phyloP scores from a whole-genome alignment of 2,113 vertebrate genomes.

The Coptodon rendalli region DNA sequence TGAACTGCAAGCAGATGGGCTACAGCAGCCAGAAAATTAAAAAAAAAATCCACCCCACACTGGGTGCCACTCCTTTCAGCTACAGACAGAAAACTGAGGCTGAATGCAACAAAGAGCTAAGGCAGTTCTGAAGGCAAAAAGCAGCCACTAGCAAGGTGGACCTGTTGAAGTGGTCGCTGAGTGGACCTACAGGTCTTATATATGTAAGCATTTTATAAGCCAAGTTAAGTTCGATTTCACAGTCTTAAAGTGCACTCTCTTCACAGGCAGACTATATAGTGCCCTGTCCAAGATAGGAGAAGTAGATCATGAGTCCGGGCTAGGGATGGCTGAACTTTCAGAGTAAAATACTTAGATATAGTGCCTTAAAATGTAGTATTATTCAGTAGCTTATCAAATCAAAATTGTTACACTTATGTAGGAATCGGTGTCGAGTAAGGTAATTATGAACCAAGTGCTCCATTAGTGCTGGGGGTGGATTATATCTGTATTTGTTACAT shows the following conservation, averaged over 20 bases:
- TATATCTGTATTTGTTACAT: neutral
- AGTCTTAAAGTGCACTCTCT: neutral
- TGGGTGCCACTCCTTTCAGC: neutral
- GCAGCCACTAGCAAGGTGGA: neutral
- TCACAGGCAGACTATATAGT: neutral
- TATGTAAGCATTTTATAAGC: neutral
- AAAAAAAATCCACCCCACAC: neutral
- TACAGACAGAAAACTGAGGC: neutral
- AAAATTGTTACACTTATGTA: neutral
- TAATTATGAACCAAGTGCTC: neutral
- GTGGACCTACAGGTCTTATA: neutral
- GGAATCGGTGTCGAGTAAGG: neutral
- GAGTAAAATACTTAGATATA: neutral
- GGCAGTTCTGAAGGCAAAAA: neutral
- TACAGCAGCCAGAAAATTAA: neutral
- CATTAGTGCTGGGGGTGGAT: neutral
- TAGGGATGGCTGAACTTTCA: neutral
- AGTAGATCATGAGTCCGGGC: neutral
- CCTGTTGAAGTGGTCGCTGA: neutral
- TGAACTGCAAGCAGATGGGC: neutral
- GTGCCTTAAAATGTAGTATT: neutral
- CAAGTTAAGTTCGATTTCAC: neutral
- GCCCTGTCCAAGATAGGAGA: neutral
- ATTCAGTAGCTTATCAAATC: neutral
- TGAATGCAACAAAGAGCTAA: neutral